Percentiles rank a stretch among this genome's conserved stretches.
These are phyloP conservation scores for Dusona sp. DNA, from an alignment of 2,888 invertebrate species.

Conservation along the genomic window DNA sequence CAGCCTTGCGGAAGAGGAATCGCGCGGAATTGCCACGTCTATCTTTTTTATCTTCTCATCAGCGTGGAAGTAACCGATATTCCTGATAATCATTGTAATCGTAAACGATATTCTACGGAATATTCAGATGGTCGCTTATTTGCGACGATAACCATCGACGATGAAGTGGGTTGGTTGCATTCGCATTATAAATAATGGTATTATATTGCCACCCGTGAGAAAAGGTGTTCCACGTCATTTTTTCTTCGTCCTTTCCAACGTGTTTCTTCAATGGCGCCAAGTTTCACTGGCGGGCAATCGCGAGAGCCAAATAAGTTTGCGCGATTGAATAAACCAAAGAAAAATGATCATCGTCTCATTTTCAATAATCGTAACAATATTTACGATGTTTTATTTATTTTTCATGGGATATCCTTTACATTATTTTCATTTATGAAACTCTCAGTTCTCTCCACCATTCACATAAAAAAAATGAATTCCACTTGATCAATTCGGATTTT, in stretches of 20 bases:
- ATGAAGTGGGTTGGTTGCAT: constrained; percentile 50
- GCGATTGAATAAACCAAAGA: neutral
- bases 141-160: constrained; percentile 51
- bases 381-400: neutral
- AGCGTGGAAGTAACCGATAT: constrained; percentile 41
- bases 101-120: constrained; percentile 36
- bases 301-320: neutral
- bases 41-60: constrained; percentile 27
- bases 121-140: constrained; percentile 39
- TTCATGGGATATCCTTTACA: too few relatives aligned
- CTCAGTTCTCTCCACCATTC: neutral
- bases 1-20: constrained; percentile 48
- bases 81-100: constrained; percentile 43
- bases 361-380: neutral
- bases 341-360: neutral
- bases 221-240: neutral
- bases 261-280: neutral
- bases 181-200: constrained; percentile 45
- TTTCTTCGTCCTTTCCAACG: neutral
- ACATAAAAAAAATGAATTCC: neutral
- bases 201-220: constrained; percentile 49
- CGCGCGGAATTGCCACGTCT: constrained; percentile 16
- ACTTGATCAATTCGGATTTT: neutral
- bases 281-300: neutral
- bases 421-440: too few relatives aligned